phyloP scores from a whole-genome alignment of 2,797 vertebrate genomes.

The Emydoidea blandingii region DNA sequence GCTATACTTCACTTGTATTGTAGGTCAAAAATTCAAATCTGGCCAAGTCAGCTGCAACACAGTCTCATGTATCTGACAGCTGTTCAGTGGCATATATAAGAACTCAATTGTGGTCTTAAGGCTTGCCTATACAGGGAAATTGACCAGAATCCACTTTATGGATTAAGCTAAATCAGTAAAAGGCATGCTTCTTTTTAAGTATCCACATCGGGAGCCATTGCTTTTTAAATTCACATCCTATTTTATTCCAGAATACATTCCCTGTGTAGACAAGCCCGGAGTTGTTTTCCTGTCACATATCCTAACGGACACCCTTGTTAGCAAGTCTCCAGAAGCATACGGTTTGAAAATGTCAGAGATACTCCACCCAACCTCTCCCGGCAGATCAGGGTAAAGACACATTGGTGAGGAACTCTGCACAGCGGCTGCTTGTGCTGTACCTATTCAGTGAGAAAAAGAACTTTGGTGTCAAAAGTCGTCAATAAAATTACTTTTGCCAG shows the following conservation, averaged over 20 bases:
- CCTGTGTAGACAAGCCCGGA: not conserved
- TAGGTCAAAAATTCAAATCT: not conserved
- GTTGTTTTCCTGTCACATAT: not conserved
- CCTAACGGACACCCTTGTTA: not conserved
- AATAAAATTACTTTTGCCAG: conserved; percentile 45
- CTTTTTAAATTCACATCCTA: not conserved
- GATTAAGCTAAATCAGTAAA: not conserved
- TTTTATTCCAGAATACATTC: not conserved
- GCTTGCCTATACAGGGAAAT: not conserved
- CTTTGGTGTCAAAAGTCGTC: conserved; percentile 10
- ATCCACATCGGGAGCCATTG: not conserved
- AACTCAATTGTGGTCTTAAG: not conserved
- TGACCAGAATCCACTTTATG: not conserved
- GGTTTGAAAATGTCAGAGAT: not conserved
- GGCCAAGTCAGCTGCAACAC: not conserved
- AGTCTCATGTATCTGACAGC: not conserved
- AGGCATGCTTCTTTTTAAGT: not conserved
- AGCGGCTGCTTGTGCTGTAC: not conserved
- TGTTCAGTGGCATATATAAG: not conserved
- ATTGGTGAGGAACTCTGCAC: not conserved
- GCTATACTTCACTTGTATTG: not conserved
- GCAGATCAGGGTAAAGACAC: not conserved
- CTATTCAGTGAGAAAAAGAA: conserved; percentile 20
- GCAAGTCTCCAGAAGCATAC: not conserved
- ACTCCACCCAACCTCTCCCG: not conserved